These are phyloP conservation scores for Anguilla rostrata DNA, from an alignment of 2,113 vertebrate species.

Conservation along the genomic window DNA sequence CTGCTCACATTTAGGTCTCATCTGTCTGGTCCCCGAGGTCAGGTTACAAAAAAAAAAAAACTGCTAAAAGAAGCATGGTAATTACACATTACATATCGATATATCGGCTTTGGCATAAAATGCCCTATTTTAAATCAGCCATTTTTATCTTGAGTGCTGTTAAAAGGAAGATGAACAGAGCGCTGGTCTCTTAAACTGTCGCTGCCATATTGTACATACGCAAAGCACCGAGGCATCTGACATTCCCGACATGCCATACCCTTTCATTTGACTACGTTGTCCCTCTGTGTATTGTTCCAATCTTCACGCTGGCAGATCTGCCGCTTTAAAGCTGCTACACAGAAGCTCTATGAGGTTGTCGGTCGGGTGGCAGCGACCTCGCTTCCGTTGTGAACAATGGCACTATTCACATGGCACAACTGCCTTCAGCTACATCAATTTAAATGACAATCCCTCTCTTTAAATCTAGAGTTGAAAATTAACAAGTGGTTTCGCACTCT, in stretches of 20 bases:
- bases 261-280: background rate
- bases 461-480: background rate
- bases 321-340: background rate
- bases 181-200: background rate
- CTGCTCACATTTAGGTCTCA: background rate
- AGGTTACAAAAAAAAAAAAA: background rate
- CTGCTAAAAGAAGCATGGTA: background rate
- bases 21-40: background rate
- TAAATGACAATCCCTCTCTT: conserved; percentile 16
- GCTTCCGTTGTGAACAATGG: conserved; percentile 16
- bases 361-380: background rate
- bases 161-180: background rate
- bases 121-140: background rate
- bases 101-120: background rate
- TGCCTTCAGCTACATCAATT: conserved; percentile 12
- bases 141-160: background rate
- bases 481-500: background rate
- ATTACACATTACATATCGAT: background rate
- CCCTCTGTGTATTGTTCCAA: background rate
- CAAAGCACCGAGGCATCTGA: background rate
- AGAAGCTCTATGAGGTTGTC: background rate
- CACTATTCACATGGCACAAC: conserved; percentile 3
- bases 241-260: background rate
- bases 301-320: background rate
- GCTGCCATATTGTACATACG: background rate